Conservation (phyloP, 2,113 vertebrate genomes). For the Lepidothrix coronata region DNA sequence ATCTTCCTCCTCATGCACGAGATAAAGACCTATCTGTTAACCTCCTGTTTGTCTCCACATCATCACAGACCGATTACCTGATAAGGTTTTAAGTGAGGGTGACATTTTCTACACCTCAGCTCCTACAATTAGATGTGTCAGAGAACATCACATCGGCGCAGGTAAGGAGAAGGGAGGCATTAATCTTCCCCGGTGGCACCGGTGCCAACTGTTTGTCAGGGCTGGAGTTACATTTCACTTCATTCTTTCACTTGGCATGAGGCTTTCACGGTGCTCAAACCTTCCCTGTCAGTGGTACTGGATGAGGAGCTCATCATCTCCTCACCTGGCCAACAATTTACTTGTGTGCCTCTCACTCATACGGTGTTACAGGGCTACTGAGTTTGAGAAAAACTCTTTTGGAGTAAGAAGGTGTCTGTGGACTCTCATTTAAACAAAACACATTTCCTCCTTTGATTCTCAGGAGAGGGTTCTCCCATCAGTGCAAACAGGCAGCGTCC, state of each 20-base stretch:
- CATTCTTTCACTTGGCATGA: not conserved
- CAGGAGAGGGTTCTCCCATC: not conserved
- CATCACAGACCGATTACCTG: not conserved
- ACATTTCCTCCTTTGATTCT: not conserved
- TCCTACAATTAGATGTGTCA: conserved; percentile 7
- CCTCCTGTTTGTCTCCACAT: conserved; percentile 29
- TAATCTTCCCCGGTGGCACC: not conserved
- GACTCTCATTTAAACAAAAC: not conserved
- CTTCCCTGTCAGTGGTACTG: not conserved
- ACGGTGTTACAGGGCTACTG: accelerated
- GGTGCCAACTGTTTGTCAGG: not conserved
- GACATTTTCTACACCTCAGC: not conserved
- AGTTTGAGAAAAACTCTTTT: not conserved
- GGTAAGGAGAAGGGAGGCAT: conserved; percentile 29
- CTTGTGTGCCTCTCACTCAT: not conserved
- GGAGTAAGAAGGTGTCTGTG: not conserved
- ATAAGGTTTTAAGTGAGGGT: not conserved
- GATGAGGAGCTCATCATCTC: not conserved
- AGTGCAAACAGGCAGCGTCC: not conserved
- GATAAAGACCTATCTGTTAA: not conserved
- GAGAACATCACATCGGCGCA: not conserved
- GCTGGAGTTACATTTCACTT: not conserved
- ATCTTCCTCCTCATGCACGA: not conserved
- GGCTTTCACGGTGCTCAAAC: not conserved
- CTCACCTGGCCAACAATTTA: not conserved